Conservation (phyloP, 2,888 invertebrate species). For the Chydorus sphaericus region DNA sequence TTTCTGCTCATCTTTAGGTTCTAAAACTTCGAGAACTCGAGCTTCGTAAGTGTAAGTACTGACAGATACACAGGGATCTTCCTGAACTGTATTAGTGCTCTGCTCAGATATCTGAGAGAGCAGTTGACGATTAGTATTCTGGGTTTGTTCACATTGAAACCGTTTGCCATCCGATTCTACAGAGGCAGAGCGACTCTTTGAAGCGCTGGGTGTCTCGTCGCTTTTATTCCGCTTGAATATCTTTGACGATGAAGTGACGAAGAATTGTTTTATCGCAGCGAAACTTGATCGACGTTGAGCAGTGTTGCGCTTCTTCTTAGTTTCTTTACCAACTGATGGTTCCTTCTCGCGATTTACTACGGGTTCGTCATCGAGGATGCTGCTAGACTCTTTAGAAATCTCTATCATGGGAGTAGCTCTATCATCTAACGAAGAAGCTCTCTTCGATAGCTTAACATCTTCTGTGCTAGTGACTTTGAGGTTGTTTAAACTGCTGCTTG, state of each 20-base stretch:
- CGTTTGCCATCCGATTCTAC: neutral
- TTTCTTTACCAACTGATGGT: neutral
- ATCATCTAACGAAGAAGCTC: neutral
- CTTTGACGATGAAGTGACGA: neutral
- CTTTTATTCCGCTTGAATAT: neutral
- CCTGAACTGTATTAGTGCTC: neutral
- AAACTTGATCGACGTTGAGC: constrained; percentile 10
- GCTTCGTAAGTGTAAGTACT: neutral
- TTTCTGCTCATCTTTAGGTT: no score
- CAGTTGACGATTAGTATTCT: no score
- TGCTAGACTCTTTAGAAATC: neutral
- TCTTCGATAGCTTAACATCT: neutral
- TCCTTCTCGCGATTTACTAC: neutral
- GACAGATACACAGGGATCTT: neutral
- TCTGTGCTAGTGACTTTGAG: neutral
- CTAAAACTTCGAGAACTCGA: neutral
- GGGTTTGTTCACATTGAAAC: neutral
- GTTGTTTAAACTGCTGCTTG: neutral
- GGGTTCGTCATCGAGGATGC: neutral
- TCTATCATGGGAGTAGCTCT: neutral
- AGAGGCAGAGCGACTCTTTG: neutral
- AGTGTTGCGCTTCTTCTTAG: neutral
- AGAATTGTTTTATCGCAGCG: constrained; percentile 5
- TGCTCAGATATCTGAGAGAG: neutral
- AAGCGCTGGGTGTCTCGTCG: neutral